Evolutionary conservation across 2,888 invertebrate species (phyloP).

Genomic region (Netelia virgata): DNA sequence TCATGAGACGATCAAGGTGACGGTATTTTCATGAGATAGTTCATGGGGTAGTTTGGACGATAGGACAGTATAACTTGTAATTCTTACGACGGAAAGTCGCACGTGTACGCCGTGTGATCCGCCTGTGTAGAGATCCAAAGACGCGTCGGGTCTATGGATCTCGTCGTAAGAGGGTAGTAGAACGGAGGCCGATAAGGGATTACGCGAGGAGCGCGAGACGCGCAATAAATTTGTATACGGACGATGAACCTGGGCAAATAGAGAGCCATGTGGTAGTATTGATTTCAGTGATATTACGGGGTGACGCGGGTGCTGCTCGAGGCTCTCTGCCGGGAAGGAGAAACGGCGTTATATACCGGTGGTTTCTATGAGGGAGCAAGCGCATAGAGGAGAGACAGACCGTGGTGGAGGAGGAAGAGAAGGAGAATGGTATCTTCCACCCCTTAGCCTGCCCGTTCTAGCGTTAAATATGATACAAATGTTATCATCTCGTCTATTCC

Average conservation of each 20-base stretch:
- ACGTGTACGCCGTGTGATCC: constrained; percentile 5
- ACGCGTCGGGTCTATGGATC: constrained; percentile 4
- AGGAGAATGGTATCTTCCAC: constrained; percentile 75
- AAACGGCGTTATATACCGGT: constrained; percentile 65
- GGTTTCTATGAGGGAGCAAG: constrained; percentile 69
- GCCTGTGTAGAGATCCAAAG: constrained; percentile 18
- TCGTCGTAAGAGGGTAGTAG: constrained; percentile 22
- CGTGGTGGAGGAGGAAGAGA: constrained; percentile 60
- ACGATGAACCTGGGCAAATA: constrained; percentile 81
- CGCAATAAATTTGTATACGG: constrained; percentile 81
- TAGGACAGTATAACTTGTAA: too few species aligned
- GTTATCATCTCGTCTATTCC: constrained; percentile 83
- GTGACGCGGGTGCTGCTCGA: constrained; percentile 63
- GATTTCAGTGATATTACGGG: constrained; percentile 80
- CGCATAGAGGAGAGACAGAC: constrained; percentile 65
- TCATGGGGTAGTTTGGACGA: too few species aligned
- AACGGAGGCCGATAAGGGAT: constrained; percentile 62
- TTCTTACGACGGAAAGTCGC: too few species aligned
- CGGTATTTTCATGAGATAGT: too few species aligned
- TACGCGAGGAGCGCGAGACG: constrained; percentile 52
- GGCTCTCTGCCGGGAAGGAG: constrained; percentile 63
- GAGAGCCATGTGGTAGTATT: constrained; percentile 77
- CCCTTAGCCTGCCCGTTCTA: constrained; percentile 81
- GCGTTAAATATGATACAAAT: constrained; percentile 83
- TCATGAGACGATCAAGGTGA: too few species aligned